Conservation (phyloP, 2,113 vertebrate species). For the Fukomys damarensis region DNA sequence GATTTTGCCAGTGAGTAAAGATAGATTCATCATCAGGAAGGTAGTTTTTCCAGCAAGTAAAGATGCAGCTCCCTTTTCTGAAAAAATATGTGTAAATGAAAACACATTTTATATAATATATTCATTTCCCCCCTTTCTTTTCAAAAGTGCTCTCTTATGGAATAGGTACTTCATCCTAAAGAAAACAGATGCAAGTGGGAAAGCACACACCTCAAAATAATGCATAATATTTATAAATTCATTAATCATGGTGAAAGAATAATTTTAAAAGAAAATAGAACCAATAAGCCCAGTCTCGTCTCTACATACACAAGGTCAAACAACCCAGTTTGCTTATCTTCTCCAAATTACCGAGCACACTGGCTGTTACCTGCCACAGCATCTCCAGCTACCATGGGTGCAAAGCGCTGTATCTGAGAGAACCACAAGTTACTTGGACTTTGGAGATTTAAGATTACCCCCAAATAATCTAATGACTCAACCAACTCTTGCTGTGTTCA, state of each 20-base stretch:
- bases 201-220: neutral
- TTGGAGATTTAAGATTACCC: neutral
- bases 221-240: neutral
- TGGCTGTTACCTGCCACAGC: neutral
- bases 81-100: constrained; percentile 4
- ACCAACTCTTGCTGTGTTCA: constrained; percentile 26
- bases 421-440: neutral
- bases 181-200: constrained; percentile 24
- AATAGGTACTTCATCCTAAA: constrained; percentile 27
- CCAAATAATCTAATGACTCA: constrained; percentile 32
- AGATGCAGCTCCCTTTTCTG: constrained; percentile 81
- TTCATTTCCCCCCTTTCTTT: neutral
- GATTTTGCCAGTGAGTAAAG: constrained; percentile 89
- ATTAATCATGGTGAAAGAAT: constrained; percentile 38
- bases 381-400: neutral
- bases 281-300: neutral
- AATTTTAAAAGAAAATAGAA: constrained; percentile 37
- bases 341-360: neutral
- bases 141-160: neutral
- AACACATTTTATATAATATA: neutral
- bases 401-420: constrained; percentile 18
- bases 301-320: neutral
- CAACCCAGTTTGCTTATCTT: neutral
- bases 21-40: constrained; percentile 87
- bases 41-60: constrained; percentile 88